Base-by-base conservation (phyloP, 2,888 invertebrate species). In the Agrilus mali region DNA sequence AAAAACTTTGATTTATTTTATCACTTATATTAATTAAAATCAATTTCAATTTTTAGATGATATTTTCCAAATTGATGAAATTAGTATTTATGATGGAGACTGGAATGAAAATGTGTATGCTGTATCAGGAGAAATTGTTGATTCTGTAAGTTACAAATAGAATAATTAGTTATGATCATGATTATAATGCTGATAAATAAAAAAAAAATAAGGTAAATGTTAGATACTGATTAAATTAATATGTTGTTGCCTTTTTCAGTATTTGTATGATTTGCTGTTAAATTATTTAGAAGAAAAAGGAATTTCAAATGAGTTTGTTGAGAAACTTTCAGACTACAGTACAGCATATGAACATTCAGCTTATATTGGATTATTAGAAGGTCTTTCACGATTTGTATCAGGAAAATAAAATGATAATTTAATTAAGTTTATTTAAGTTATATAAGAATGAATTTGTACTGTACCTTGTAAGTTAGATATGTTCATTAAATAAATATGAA, bases 281-380 rank as follows among this genome's bases (percentile, higher is more conserved):
- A 94, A 95, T 61, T 75, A 93, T 53, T 72, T 98, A 45, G 96
- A 96, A 66, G 97, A 97, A 64, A 89, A 97, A 55, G 97, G 97
- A 32, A 73, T 98, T 47, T 84, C 86, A 59, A 92, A 92, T 59
- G 88, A 92, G 50, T 96, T 98, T 67, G 87, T 82, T 1, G 86
- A 88, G 55, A 87, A 93, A 61, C 62, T 98, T 15, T 79, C 88
- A 0, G 82, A 87, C 48, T 81, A 89, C 63, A 87, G 89, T 61
- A 96, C 97, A 3, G 77, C 80, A 1, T 94, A 94, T 61, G 97
- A 98, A 66, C 96, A 97, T 65, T 73, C 81, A 2, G 81, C 86
- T 2, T 98, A 97, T 66, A 86, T 98, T 60, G 79, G 79, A 45
- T 74, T 98, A 27, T 71, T 98, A 41, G 87, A 93, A 65, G 77